Evolutionary conservation across 2,888 invertebrate species (phyloP).

Genomic region (Spisula subtruncata): DNA sequence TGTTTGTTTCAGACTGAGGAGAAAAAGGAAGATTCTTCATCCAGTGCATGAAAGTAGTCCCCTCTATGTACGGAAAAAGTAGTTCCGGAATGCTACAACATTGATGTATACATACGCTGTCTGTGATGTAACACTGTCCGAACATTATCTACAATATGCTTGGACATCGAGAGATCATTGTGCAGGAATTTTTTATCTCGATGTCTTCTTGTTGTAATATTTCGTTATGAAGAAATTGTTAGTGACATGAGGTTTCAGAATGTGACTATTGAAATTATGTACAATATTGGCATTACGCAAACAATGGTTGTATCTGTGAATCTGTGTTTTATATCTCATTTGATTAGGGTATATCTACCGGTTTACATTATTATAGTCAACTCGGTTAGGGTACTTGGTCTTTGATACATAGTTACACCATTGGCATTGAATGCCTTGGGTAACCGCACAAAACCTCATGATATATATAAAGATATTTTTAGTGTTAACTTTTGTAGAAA

Average conservation of each 20-base stretch:
- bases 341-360: not conserved
- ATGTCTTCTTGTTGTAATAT: not conserved
- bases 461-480: no score
- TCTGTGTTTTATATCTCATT: not conserved
- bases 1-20: not conserved
- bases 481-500: no score
- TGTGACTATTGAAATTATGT: not conserved
- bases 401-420: no score
- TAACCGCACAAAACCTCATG: no score
- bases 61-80: not conserved
- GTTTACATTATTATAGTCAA: no score
- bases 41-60: slow-evolving; percentile 23
- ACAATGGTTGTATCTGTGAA: not conserved
- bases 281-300: not conserved
- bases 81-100: not conserved
- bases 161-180: not conserved
- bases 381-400: no score
- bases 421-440: no score
- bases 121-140: slow-evolving; percentile 24
- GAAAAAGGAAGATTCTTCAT: slow-evolving; percentile 8
- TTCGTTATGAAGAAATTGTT: not conserved
- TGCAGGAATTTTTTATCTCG: not conserved
- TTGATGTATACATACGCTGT: not conserved
- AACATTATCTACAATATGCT: not conserved
- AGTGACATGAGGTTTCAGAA: not conserved